Percentiles rank a stretch among this genome's conserved stretches.
These are phyloP conservation scores for Nannobrachium achirus DNA, from an alignment of 2,113 vertebrate genomes.

Conservation along the genomic window DNA sequence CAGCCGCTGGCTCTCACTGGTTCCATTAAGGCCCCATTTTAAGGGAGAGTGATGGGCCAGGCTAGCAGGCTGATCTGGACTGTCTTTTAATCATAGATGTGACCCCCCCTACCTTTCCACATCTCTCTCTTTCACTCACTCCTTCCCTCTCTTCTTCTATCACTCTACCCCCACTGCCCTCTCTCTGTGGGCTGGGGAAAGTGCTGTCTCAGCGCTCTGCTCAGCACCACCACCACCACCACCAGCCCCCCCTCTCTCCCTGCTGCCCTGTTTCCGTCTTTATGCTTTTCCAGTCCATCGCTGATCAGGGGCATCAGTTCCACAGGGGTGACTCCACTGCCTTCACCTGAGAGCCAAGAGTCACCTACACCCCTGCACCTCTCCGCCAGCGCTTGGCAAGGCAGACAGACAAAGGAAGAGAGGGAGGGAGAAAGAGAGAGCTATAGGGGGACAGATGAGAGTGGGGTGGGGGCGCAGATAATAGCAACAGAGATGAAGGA, in stretches of 20 bases:
- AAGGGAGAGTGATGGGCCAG: slow-evolving; percentile 67
- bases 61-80: slow-evolving; percentile 68
- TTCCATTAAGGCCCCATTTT: slow-evolving; percentile 71
- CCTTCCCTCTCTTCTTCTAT: slow-evolving; percentile 38
- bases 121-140: slow-evolving; percentile 33
- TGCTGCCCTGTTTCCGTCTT: slow-evolving; percentile 52
- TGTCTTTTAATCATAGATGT: slow-evolving; percentile 75
- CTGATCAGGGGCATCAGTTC: slow-evolving; percentile 74
- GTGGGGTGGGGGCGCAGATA: no score
- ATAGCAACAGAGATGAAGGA: neutral
- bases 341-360: slow-evolving; percentile 45
- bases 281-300: slow-evolving; percentile 74
- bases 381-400: neutral
- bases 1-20: slow-evolving; percentile 50
- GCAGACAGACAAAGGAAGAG: neutral
- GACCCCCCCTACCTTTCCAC: slow-evolving; percentile 42
- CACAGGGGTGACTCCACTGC: slow-evolving; percentile 62
- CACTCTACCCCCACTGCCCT: slow-evolving; percentile 37
- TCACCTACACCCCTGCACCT: slow-evolving; percentile 17
- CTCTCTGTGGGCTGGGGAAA: slow-evolving; percentile 57
- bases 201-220: slow-evolving; percentile 69
- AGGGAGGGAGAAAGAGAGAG: neutral
- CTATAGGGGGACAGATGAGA: neutral
- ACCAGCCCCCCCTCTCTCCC: neutral
- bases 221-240: neutral